Evolutionary conservation across 2,888 invertebrate species (phyloP).

Genomic region (Caradrina kadenii): DNA sequence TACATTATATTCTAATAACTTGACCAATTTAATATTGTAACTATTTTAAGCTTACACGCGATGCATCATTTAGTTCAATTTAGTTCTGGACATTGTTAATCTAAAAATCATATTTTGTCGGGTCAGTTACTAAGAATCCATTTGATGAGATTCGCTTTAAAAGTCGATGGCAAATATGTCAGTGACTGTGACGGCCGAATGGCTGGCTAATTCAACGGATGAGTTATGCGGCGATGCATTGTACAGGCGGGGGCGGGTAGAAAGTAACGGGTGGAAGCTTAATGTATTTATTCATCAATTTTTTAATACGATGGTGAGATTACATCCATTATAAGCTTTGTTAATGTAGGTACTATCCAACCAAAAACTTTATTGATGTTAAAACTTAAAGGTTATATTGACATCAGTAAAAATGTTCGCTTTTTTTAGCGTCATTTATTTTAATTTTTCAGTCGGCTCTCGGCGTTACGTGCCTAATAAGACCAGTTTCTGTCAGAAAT

Average conservation of each 20-base stretch:
- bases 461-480: too few relatives aligned
- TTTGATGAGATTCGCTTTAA: constrained; percentile 54
- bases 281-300: not conserved
- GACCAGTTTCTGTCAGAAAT: constrained; percentile 1
- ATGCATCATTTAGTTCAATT: constrained; percentile 51
- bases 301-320: not conserved
- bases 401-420: not conserved
- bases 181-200: constrained; percentile 30
- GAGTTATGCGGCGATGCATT: constrained; percentile 37
- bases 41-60: not conserved
- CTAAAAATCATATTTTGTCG: constrained; percentile 53
- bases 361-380: too few relatives aligned
- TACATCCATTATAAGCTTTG: too few relatives aligned
- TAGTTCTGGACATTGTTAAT: constrained; percentile 41
- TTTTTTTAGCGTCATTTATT: not conserved
- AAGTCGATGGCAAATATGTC: constrained; percentile 51
- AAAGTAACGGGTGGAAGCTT: not conserved
- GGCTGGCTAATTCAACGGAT: constrained; percentile 53
- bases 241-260: constrained; percentile 20
- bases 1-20: not conserved
- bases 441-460: not conserved
- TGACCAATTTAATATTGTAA: constrained; percentile 8
- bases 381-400: not conserved
- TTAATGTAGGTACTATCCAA: too few relatives aligned
- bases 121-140: constrained; percentile 44